Evolutionary conservation across 2,113 vertebrate species (phyloP), one percentile per base, ranked within the genome.

Genomic region (Entomyzon cyanotis): DNA sequence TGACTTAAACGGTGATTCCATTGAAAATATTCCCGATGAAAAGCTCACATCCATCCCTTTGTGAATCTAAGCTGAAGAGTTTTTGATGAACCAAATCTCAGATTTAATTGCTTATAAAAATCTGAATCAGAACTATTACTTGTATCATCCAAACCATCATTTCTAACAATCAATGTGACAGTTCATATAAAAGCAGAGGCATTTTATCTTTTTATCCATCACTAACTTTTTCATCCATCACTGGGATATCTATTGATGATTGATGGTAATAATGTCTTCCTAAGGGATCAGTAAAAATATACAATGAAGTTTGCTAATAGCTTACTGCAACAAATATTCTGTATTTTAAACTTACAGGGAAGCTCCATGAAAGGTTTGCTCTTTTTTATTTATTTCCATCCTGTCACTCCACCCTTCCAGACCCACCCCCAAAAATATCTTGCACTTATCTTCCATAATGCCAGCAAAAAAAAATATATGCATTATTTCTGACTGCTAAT

Each of bases 251-350:
- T 80, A 8, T 78, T 41, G 60, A 89, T 52, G 42, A 47, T 5
- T 2, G 0, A 50, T 42, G 10, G 13, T 35, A 91, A 21, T 25
- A 53, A 21, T 11, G 0, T 63, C 5, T 63, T 35, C 24, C 6
- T 28, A 77, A 67, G 12, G 7, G 7, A 64, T 42, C 30, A 49
- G 22, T 31, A 82, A 56, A 87, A 81, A 31, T 9, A 46, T 44
- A 19, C 10, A 19, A 28, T 47, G 15, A 68, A 16, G 10, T 69
- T 74, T 46, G 6, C 10, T 85, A 24, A 30, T 46, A 65, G 5
- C 10, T 15, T 44, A 69, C 20, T 31, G 24, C 12, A 55, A 47
- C 1, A 73, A 71, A 30, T 47, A 83, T 13, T 52, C 10, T 44
- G 14, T 37, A 28, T 77, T 77, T 69, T 73, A 27, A 65, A 9